Evolutionary conservation across 1,140 invertebrate genomes (phyloP), one percentile per base, ranked within the genome.

Genomic region (Lethocerus indicus): DNA sequence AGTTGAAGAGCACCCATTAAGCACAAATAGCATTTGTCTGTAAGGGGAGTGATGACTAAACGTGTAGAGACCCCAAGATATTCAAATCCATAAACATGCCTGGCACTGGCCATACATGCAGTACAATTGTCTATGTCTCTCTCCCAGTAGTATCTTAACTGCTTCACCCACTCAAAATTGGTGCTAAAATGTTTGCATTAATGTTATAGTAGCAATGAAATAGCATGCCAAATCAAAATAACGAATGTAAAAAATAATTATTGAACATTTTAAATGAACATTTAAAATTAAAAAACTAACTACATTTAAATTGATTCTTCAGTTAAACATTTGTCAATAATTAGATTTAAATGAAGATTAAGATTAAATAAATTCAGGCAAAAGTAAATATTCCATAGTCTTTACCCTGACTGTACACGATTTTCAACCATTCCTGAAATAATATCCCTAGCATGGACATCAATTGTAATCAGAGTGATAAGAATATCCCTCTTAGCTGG

Each of bases 121-220:
- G 87, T 72, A 52, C 83, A 86, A 61, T 79, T 77, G 63, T 86
- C 80, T 0, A 81, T 71, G 18, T 78, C 74, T 1, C 79, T 71
- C 40, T 83, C 72, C 87, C 88, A 93, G 61, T 93, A 94, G 60
- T 93, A 94, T 0, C 91, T 74, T 36, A 95, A 65, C 66, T 90
- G 85, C 66, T 87, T 89, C 3, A 86, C 67, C 91, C 89, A 94
- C 47, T 84, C 78, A 62, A 93, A 93, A 62, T 83, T 82, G 16
- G 57, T 64, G 32, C 53, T 55, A 23, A 14, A 47, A 47, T 12
- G 6, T 12, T 32, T 32, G 16, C 29, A 32, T 32, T 9, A 9
- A 32, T n/a, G n/a, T n/a, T n/a, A n/a, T n/a, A n/a, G n/a, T n/a
- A n/a, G n/a, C n/a, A n/a, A n/a, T n/a, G n/a, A n/a, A n/a, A n/a